Evolutionary conservation across 2,888 invertebrate species (phyloP).

Genomic region (Xylocampa areola): DNA sequence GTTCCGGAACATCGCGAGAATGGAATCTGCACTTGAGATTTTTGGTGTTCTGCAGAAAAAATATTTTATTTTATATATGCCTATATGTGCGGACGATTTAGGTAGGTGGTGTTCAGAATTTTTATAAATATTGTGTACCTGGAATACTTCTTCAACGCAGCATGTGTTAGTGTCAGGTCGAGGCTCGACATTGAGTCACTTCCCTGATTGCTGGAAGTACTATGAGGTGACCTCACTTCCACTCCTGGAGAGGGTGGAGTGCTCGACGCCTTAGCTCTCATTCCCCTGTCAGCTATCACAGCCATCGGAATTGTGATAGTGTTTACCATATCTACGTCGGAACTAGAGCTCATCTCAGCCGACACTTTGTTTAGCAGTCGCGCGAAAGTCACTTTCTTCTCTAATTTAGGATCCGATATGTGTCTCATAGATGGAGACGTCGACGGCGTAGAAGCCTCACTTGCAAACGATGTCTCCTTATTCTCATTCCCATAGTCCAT

Average conservation of each 20-base stretch:
- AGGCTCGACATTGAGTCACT: conserved; percentile 94
- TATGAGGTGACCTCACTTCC: conserved; percentile 91
- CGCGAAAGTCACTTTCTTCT: conserved; percentile 95
- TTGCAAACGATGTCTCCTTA: conserved; percentile 91
- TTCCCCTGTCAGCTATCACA: conserved; percentile 80
- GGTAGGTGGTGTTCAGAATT: too few relatives aligned
- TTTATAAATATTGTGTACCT: conserved; percentile 65
- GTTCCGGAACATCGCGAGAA: conserved; percentile 94
- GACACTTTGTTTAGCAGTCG: conserved; percentile 93
- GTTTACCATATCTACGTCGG: conserved; percentile 91
- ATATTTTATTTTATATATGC: too few relatives aligned
- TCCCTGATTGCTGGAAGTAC: conserved; percentile 93
- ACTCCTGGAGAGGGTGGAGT: conserved; percentile 92
- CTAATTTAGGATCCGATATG: conserved; percentile 92
- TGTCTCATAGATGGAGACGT: conserved; percentile 89
- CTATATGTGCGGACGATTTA: too few relatives aligned
- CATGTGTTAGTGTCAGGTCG: conserved; percentile 91
- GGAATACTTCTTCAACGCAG: conserved; percentile 89
- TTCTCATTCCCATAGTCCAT: conserved; percentile 85
- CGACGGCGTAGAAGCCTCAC: conserved; percentile 86
- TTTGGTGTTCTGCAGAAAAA: conserved; percentile 87
- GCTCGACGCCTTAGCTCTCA: conserved; percentile 83
- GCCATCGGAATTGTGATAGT: conserved; percentile 87
- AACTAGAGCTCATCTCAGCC: conserved; percentile 94
- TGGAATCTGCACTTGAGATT: conserved; percentile 94